Base-by-base conservation (phyloP, 2,888 invertebrate genomes). In the Zelleria hepariella region DNA sequence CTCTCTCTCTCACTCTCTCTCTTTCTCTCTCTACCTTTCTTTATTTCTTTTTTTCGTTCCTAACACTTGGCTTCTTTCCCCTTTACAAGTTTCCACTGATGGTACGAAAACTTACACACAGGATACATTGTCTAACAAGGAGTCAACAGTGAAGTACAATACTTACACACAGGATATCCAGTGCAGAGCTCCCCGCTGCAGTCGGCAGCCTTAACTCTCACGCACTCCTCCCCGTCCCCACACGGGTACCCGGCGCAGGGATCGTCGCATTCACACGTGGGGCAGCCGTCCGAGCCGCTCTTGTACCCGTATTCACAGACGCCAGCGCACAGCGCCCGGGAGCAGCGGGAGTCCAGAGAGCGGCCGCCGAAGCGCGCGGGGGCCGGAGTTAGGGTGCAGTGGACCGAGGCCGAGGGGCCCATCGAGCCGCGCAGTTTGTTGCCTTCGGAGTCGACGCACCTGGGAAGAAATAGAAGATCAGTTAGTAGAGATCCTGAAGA, bases 261-360 rank as follows among this genome's bases (percentile, higher is more conserved):
- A 72, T 96, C 93, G 57, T 95, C 94, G 72, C 96, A 96, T 75
- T 95, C 95, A 73, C 96, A 96, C 0, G 94, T 95, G 0, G 94
- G 93, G 68, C 96, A 96, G 0, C 95, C 95, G 57, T 91, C 90
- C 6, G 85, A 78, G 0, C 84, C 85, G 2, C 91, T 90, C 80
- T 93, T 94, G 76, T 95, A 96, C 0, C 96, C 96, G 68, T 95
- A 96, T 74, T 96, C 95, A 69, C 96, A 96, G 54, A 95, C 92
- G 2, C 94, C 94, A 0, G 95, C 94, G 71, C 96, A 96, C 57
- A 95, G 92, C 4, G 94, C 91, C 5, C 91, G 88, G 48, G 93
- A 91, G 67, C 96, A 96, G 10, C 71, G 68, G 4, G 81, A 68
- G 15, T 77, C 77, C 6, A 92, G 79, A 62, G 91, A 91, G n/a